phyloP scores from a whole-genome alignment of 2,113 vertebrate genomes.

The Rhynchopsitta pachyrhyncha region DNA sequence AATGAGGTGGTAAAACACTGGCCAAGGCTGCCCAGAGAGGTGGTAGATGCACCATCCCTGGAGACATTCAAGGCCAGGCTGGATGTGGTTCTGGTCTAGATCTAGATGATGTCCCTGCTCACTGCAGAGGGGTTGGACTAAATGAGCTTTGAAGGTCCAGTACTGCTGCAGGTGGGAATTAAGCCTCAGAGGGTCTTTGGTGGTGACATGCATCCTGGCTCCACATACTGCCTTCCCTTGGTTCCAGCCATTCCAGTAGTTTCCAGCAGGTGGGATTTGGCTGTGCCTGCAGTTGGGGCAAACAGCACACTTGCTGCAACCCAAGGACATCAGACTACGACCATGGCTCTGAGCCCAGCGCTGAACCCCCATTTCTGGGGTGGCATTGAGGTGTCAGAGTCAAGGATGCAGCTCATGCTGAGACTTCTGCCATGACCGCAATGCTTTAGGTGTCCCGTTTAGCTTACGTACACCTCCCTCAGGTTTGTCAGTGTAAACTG shows the following conservation, averaged over 20 bases:
- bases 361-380: not conserved
- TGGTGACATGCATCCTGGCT: not conserved
- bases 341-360: not conserved
- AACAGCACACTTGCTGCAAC: not conserved
- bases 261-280: not conserved
- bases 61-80: not conserved
- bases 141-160: not conserved
- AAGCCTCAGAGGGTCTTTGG: not conserved
- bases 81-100: not conserved
- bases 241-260: not conserved
- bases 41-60: too few species aligned
- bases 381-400: not conserved
- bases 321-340: fast-evolving
- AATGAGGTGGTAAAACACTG: not conserved
- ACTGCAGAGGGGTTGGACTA: not conserved
- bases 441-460: not conserved
- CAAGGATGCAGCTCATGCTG: not conserved
- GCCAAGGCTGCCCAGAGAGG: too few species aligned
- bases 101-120: not conserved
- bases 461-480: not conserved
- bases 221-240: fast-evolving
- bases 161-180: not conserved
- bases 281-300: not conserved
- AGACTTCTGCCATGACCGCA: not conserved
- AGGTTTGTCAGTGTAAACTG: not conserved